Conservation (phyloP, 1,140 invertebrate species). For the Aricia agestis region DNA sequence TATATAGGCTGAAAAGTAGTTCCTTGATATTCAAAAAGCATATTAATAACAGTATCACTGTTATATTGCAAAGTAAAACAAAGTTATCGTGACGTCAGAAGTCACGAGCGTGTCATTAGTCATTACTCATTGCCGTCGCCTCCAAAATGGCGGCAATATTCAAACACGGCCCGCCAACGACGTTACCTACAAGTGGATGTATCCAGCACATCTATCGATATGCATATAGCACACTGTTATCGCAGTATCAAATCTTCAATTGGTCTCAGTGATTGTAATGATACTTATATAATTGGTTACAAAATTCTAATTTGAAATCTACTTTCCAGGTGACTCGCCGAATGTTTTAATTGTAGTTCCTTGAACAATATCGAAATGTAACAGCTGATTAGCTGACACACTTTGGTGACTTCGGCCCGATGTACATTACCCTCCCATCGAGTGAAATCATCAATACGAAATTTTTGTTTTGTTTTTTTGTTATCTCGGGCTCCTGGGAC, state of each 20-base stretch:
- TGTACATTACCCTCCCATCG: slow-evolving; percentile 34
- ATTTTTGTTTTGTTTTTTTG: slow-evolving; percentile 13
- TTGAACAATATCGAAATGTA: slow-evolving; percentile 60
- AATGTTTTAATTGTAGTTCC: slow-evolving; percentile 71
- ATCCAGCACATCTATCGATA: slow-evolving; percentile 52
- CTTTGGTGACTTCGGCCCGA: slow-evolving; percentile 49
- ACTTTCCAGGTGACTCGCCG: slow-evolving; percentile 74
- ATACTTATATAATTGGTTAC: slow-evolving; percentile 58
- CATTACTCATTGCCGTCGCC: not conserved
- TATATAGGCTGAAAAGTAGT: too few species aligned
- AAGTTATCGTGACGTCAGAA: not conserved
- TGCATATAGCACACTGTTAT: slow-evolving; percentile 50
- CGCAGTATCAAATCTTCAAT: slow-evolving; percentile 45
- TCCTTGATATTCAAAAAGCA: too few species aligned
- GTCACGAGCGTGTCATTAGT: not conserved
- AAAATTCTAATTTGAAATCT: slow-evolving; percentile 75
- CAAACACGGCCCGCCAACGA: slow-evolving; percentile 33
- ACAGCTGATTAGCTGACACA: slow-evolving; percentile 58
- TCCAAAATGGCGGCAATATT: not conserved
- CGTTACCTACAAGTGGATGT: slow-evolving; percentile 45
- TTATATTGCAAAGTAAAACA: not conserved
- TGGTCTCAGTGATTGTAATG: slow-evolving; percentile 62
- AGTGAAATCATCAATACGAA: slow-evolving; percentile 35
- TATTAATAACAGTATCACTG: not conserved
- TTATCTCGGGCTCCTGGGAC: not conserved